Conservation (phyloP, 2,888 invertebrate species). For the Resseliella maxima region DNA sequence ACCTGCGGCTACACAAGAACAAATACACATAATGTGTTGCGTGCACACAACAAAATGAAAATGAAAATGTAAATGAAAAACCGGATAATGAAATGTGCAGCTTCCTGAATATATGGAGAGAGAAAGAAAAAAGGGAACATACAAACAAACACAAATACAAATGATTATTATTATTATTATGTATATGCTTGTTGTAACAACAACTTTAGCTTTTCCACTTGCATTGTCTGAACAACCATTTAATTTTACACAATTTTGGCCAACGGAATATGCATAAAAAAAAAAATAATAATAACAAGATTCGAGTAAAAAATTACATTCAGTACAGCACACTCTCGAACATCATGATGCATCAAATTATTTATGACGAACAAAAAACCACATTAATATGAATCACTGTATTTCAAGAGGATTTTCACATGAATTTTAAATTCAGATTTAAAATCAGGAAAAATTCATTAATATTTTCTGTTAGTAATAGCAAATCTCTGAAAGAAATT, state of each 20-base stretch:
- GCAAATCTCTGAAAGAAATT: no score
- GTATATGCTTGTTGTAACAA: constrained; percentile 1
- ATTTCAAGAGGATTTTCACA: no score
- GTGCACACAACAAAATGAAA: not conserved
- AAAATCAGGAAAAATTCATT: no score
- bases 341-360: not conserved
- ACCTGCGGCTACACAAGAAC: not conserved
- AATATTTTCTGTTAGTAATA: no score
- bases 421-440: no score
- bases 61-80: no score
- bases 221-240: constrained; percentile 24
- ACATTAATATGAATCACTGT: no score
- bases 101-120: not conserved
- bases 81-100: constrained; percentile 49
- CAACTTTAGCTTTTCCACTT: not conserved
- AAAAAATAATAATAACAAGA: no score
- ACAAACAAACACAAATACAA: no score
- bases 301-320: not conserved
- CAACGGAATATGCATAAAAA: not conserved
- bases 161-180: constrained; percentile 8
- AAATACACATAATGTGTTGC: not conserved
- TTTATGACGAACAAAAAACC: not conserved
- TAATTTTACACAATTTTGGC: not conserved
- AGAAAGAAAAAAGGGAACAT: no score
- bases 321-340: constrained; percentile 5